Percentiles rank a stretch among this genome's conserved stretches.
Conservation (phyloP, 2,113 vertebrate species). For the Ibidorhyncha struthersii region DNA sequence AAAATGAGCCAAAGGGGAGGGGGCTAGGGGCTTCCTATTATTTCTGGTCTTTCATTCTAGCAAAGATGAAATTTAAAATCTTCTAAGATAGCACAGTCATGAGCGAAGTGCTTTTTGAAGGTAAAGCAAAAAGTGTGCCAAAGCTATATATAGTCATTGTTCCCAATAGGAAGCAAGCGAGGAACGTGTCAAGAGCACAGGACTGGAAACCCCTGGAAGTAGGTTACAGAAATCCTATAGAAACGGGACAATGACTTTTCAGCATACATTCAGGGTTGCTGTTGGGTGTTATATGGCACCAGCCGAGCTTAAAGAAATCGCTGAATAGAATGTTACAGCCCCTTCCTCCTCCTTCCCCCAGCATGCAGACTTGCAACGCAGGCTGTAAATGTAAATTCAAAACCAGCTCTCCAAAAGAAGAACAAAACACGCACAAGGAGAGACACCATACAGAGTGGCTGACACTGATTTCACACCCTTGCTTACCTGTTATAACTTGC, state of each 20-base stretch:
- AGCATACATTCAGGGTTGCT: neutral
- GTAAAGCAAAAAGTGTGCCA: slow-evolving; percentile 35
- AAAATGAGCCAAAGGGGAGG: neutral
- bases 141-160: neutral
- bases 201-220: slow-evolving; percentile 27
- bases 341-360: neutral
- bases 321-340: neutral
- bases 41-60: neutral
- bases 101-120: neutral
- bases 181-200: slow-evolving; percentile 28
- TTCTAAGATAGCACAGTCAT: neutral
- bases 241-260: slow-evolving; percentile 22
- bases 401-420: neutral
- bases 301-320: neutral
- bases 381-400: neutral
- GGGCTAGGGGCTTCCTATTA: neutral
- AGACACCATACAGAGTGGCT: neutral
- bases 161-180: neutral
- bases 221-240: slow-evolving; percentile 29
- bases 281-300: neutral
- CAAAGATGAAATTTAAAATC: neutral
- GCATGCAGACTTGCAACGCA: neutral
- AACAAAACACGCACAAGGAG: neutral
- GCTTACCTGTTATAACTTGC: neutral
- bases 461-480: neutral